These are phyloP conservation scores for Monarcha castaneiventris DNA, from an alignment of 2,113 vertebrate species.

Conservation along the genomic window DNA sequence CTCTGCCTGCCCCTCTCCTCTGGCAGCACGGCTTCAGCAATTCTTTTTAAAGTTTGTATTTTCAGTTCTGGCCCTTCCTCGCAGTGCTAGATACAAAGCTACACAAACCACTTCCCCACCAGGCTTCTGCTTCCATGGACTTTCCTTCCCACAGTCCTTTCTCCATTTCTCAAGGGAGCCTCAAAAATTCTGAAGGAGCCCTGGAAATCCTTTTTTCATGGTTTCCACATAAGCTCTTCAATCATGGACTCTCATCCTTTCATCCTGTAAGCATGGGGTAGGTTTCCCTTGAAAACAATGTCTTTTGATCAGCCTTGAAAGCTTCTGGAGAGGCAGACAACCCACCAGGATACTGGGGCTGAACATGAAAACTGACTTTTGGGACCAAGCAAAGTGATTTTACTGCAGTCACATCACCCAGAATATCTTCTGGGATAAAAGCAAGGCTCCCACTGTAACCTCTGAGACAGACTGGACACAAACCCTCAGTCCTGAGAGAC, in stretches of 20 bases:
- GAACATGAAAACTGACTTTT: not conserved
- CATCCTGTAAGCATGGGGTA: not conserved
- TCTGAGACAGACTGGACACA: not conserved
- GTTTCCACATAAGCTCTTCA: not conserved
- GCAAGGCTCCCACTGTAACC: not conserved
- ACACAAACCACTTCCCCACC: not conserved
- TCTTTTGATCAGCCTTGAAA: constrained; percentile 34
- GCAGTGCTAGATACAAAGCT: not conserved
- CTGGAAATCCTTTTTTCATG: constrained; percentile 15
- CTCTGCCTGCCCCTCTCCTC: not conserved
- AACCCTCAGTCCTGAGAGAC: not conserved
- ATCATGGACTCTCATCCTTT: constrained; percentile 7
- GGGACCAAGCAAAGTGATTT: not conserved
- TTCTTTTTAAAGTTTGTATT: not conserved
- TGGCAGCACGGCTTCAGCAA: not conserved
- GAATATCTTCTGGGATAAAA: not conserved
- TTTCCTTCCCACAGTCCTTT: not conserved
- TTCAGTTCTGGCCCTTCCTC: not conserved
- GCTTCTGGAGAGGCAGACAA: not conserved
- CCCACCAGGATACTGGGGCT: not conserved
- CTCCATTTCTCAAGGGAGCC: not conserved
- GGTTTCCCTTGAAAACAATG: not conserved
- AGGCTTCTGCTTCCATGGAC: not conserved
- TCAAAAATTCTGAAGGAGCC: not conserved
- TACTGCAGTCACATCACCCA: not conserved